These are phyloP conservation scores for Buteo buteo DNA, from an alignment of 2,113 vertebrate genomes.

Conservation along the genomic window DNA sequence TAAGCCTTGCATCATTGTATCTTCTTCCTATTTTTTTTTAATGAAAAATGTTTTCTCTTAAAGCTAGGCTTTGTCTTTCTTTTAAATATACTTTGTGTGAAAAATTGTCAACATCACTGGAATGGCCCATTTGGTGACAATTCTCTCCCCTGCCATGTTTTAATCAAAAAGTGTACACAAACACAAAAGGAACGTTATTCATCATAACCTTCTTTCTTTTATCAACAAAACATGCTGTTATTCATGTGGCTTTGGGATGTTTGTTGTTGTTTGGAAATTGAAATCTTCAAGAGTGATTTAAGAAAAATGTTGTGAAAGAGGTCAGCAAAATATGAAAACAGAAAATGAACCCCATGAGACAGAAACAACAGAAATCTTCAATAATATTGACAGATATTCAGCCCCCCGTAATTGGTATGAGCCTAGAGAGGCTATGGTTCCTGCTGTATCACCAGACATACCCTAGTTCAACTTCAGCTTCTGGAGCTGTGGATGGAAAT, in stretches of 20 bases:
- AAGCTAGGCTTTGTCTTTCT: not conserved
- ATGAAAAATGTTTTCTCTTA: not conserved
- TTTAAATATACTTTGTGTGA: not conserved
- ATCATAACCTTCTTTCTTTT: not conserved
- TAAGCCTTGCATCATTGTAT: no score
- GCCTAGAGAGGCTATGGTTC: not conserved
- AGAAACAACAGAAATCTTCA: not conserved
- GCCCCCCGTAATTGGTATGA: not conserved
- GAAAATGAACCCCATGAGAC: not conserved
- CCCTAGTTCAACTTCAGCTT: not conserved
- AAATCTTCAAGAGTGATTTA: slow-evolving; percentile 3
- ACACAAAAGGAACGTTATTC: not conserved
- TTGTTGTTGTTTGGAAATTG: not conserved
- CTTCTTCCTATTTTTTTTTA: not conserved
- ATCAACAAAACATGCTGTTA: not conserved
- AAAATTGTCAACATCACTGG: not conserved
- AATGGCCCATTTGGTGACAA: not conserved
- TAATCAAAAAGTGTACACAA: slow-evolving; percentile 26
- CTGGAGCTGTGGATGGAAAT: not conserved
- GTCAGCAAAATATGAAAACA: not conserved
- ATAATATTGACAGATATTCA: not conserved
- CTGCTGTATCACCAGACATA: not conserved
- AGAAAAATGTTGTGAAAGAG: not conserved
- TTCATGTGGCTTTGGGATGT: not conserved
- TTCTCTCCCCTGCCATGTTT: not conserved